Evolutionary conservation across 92 coral and sea anemone species (phyloP), one percentile per base, ranked within the genome.

Genomic region (Porites cylindrica): DNA sequence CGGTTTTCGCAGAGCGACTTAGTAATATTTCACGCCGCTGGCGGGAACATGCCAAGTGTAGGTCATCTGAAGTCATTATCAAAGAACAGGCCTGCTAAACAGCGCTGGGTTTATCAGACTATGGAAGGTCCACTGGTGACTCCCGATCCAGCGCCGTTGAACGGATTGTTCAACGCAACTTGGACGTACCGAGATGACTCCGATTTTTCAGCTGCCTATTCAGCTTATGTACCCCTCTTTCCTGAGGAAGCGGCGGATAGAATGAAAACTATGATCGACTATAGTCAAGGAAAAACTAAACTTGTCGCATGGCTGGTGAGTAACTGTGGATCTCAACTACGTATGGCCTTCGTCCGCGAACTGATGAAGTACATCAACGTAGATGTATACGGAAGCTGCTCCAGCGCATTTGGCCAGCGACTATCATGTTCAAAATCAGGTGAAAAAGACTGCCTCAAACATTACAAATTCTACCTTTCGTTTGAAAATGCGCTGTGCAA

Each of bases 231-330:
- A 13, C 89, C 79, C 43, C 70, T 89, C 5, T 54, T 51, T 32
- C 53, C 76, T 17, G 85, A 81, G 24, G 63, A 88, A 32, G 19
- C 10, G 12, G 23, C 51, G 19, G 50, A 84, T 18, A 61, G 67
- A 21, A 19, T 24, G 19, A 51, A 17, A 12, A 47, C 51, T 24
- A 18, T 9, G 10, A 50, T 51, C 20, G 90, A 96, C 64, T 91
- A 85, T 73, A 88, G 92, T 13, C 7, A 51, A 18, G 95, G 92
- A 10, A 96, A 96, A 75, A 90, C 91, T 65, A 90, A 93, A 62
- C 91, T 94, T 0, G 88, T 94, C 0, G 97, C 95, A 1, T 96
- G 98, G 98, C 72, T 94, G 91, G 98, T 91, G 1, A 88, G 98
- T 29, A 82, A 96, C 32, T 96, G 98, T 77, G 98, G 96, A 66